A percentile compares a stretch with the other conserved stretches of the same genome.
Evolutionary conservation across 2,797 vertebrate species (phyloP).

Genomic region (Anguilla anguilla): DNA sequence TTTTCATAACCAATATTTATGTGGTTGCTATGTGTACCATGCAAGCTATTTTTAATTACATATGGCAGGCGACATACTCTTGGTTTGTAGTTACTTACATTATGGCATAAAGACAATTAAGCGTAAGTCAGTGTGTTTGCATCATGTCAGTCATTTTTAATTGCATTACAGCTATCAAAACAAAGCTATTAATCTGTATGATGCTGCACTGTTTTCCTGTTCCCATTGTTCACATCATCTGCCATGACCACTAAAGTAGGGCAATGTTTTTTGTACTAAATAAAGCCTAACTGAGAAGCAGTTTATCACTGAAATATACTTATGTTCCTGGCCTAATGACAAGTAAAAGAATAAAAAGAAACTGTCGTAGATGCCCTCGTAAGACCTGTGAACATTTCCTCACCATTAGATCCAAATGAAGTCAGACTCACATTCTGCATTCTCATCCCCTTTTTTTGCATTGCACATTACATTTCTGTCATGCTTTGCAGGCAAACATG

Average conservation of each 20-base stretch:
- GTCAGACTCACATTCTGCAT: slow-evolving; percentile 55
- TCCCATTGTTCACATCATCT: neutral
- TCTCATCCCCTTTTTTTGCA: slow-evolving; percentile 45
- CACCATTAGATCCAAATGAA: slow-evolving; percentile 57
- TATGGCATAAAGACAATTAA: neutral
- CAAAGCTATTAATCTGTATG: neutral
- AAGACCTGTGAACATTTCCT: slow-evolving; percentile 58
- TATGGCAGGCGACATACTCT: neutral
- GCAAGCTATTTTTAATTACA: neutral
- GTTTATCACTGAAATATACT: slow-evolving; percentile 27
- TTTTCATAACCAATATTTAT: slow-evolving; percentile 1
- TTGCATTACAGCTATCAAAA: neutral
- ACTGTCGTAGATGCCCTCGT: slow-evolving; percentile 51
- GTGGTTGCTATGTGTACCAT: neutral
- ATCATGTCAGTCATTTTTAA: slow-evolving; percentile 14
- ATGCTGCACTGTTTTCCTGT: neutral
- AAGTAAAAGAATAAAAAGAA: slow-evolving; percentile 44
- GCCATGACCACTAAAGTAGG: neutral
- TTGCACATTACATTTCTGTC: slow-evolving; percentile 71
- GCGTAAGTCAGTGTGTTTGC: neutral
- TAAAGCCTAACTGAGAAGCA: neutral
- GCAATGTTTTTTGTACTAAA: neutral
- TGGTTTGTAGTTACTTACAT: slow-evolving; percentile 1
- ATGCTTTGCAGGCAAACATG: slow-evolving; percentile 72
- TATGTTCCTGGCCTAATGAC: slow-evolving; percentile 33